Base-by-base conservation (phyloP, 2,113 vertebrate species). In the Neoarius graeffei region DNA sequence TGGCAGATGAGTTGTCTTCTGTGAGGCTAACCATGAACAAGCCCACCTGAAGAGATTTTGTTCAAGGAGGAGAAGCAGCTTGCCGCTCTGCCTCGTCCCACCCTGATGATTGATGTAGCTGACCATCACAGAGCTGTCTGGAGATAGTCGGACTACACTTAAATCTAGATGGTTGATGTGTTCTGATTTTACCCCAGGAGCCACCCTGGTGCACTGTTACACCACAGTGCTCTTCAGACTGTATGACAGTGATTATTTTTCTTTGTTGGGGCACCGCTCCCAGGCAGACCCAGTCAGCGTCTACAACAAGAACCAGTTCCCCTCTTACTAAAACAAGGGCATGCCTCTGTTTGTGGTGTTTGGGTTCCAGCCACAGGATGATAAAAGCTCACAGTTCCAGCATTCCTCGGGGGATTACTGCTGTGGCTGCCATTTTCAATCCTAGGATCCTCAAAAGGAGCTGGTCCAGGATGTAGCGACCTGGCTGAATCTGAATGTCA, bases 401-500 rank as follows among this genome's bases (percentile, higher is more conserved):
- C 52, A 56, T 81, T 59, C 35, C 27, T 20, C 62, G 10, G 57
- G 62, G 20, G 57, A 62, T 82, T 82, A 82, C 35, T 48, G 57
- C 35, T 42, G 20, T 42, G 80, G 19, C 57, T 82, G 17, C 59
- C 57, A 62, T 82, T 62, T 82, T 48, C 30, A 42, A 62, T 62
- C 35, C 19, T 62, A 25, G 19, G 30, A 42, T 62, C 30, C 48
- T 62, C 15, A 62, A 14, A 30, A 82, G 35, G 19, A 35, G 9
- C 54, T 59, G 20, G 23, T 77, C 20, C 4, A 0, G 9, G 48
- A 76, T 5, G 8, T 27, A 81, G 56, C 19, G 9, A 82, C 30
- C 30, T 82, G 57, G 5, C 80, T 62, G 80, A 81, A 81, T 30
- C 19, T 62, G 57, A 82, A 82, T 60, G 11, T 57, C 80, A 82